Base-by-base conservation (phyloP, 2,113 vertebrate species). In the Spilogale gracilis region DNA sequence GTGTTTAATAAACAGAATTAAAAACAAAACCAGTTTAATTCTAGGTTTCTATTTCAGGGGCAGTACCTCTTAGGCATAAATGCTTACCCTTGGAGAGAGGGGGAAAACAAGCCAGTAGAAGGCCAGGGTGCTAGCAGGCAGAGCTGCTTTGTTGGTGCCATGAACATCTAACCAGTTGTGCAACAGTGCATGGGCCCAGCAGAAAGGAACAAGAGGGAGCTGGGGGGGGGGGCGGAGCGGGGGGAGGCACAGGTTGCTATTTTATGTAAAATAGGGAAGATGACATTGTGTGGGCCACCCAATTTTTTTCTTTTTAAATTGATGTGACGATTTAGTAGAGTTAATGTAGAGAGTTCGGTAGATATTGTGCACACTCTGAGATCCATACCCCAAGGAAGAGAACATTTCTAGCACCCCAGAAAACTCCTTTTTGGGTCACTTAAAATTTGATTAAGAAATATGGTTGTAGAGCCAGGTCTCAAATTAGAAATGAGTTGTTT, bases 401-500 rank as follows among this genome's bases (percentile, higher is more conserved):
- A 60, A 25, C 50, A 43, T 80, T 69, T 88, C 85, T 83, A 4
- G 25, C 16, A 52, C 23, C 30, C 23, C 67, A 87, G 80, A 88
- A 81, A 85, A 96, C 85, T 90, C 84, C 52, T 32, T 88, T 92
- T 95, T 17, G 65, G 54, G 76, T 45, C 30, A 54, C 25, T 96
- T 95, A 87, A 32, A 78, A 38, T 95, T 78, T 96, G 81, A 82
- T 67, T 80, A 78, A 95, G 71, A 82, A 69, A 60, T 65, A 76
- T 1, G 45, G 45, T 9, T 89, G 43, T 56, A 11, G 61, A 88
- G 61, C 67, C 65, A 92, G 50, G 25, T 27, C 91, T 94, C 85
- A 96, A 86, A 69, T 86, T 96, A 96, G 92, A 91, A 89, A 65
- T 82, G 74, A 96, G 45, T 87, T 94, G n/a, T 93, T 95, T 92